Conservation (phyloP, 2,797 vertebrate species). For the Crax fasciolata region DNA sequence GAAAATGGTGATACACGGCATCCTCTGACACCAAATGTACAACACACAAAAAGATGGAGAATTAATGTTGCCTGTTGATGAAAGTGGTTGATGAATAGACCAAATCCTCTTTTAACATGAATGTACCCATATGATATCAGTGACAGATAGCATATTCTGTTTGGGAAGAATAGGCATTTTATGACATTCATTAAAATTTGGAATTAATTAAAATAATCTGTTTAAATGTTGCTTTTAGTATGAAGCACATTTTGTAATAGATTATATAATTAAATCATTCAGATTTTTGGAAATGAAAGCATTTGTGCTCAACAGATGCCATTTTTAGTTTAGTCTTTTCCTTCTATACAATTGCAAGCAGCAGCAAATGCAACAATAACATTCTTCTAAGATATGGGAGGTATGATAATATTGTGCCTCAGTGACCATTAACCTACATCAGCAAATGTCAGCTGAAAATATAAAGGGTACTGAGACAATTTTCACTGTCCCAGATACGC, state of each 20-base stretch:
- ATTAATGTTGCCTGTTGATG: neutral
- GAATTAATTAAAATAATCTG: constrained; percentile 36
- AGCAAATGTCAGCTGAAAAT: constrained; percentile 13
- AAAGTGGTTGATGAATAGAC: neutral
- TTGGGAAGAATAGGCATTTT: constrained; percentile 3
- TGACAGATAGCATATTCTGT: neutral
- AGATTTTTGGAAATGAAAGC: constrained; percentile 30
- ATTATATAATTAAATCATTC: constrained; percentile 3
- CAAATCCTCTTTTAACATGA: neutral
- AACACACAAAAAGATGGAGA: neutral
- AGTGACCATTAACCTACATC: constrained; percentile 10
- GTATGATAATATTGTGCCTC: neutral
- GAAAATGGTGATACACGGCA: neutral
- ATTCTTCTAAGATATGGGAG: neutral
- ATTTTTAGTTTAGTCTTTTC: constrained; percentile 16
- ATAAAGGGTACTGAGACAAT: neutral
- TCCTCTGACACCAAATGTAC: neutral
- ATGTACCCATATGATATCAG: neutral
- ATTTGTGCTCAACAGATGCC: constrained; percentile 51
- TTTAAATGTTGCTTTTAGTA: constrained; percentile 26
- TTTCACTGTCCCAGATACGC: neutral
- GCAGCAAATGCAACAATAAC: neutral
- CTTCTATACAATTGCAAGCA: neutral
- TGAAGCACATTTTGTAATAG: constrained; percentile 23
- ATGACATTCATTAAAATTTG: neutral